phyloP scores from a whole-genome alignment of 92 coral and sea anemone genomes.

The Palythoa grandiflora region DNA sequence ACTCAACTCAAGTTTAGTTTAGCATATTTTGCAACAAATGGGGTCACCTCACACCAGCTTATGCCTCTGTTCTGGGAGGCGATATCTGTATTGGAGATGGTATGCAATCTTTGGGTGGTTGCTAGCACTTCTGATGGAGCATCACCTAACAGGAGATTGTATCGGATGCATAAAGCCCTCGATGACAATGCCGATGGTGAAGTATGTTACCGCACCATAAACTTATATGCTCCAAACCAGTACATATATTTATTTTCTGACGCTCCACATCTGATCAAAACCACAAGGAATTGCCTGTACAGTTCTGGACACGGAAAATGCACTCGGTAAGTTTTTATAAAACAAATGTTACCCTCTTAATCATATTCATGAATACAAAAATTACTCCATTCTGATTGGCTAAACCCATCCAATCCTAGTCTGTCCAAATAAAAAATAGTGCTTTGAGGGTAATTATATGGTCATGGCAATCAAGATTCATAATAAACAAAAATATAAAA shows the following conservation, averaged over 20 bases:
- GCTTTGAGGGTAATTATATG: too few relatives aligned
- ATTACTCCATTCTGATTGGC: too few relatives aligned
- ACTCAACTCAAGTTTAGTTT: slow-evolving; percentile 70
- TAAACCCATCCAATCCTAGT: too few relatives aligned
- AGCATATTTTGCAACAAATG: slow-evolving; percentile 80
- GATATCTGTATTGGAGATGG: slow-evolving; percentile 56
- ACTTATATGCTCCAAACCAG: slow-evolving; percentile 63
- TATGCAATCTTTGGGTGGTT: slow-evolving; percentile 69
- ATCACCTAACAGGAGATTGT: slow-evolving; percentile 70
- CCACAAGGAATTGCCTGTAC: slow-evolving; percentile 19
- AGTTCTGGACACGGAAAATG: background rate
- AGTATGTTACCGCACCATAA: slow-evolving; percentile 63
- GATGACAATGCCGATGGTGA: slow-evolving; percentile 59
- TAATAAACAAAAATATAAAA: too few relatives aligned
- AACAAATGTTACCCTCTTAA: too few relatives aligned
- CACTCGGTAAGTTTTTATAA: background rate
- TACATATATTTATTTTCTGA: slow-evolving; percentile 66
- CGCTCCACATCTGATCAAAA: slow-evolving; percentile 60
- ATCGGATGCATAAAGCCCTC: slow-evolving; percentile 59
- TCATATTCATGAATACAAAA: too few relatives aligned
- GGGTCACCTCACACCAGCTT: slow-evolving; percentile 68
- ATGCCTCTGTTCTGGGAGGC: slow-evolving; percentile 76
- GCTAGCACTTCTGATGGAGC: slow-evolving; percentile 74
- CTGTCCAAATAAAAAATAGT: too few relatives aligned
- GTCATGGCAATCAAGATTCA: too few relatives aligned